Evolutionary conservation across 2,113 vertebrate species (phyloP).

Genomic region (Cyanoramphus novaezelandiae): DNA sequence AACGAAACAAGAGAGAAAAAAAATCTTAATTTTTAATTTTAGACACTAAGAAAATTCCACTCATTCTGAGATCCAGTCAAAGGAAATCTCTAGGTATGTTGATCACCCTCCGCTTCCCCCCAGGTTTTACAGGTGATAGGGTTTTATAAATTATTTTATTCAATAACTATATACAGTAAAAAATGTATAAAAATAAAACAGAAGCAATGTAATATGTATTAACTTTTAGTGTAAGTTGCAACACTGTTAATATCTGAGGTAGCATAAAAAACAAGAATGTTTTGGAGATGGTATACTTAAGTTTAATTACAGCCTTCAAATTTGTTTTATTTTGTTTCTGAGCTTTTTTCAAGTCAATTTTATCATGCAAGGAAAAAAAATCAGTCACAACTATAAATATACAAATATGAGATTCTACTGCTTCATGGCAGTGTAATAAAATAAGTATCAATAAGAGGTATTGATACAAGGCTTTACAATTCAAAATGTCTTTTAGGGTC

Average conservation of each 20-base stretch:
- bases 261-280: background rate
- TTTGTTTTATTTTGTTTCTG: background rate
- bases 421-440: background rate
- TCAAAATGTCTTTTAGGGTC: background rate
- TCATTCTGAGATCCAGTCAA: background rate
- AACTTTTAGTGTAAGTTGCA: background rate
- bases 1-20: background rate
- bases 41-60: background rate
- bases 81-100: background rate
- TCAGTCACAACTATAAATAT: background rate
- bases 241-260: background rate
- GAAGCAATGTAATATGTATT: background rate
- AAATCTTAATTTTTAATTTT: background rate
- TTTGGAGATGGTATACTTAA: background rate
- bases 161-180: background rate
- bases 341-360: background rate
- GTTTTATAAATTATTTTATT: background rate
- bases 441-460: background rate
- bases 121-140: background rate
- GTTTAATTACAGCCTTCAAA: background rate
- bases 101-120: background rate
- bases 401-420: background rate
- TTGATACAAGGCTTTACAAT: background rate
- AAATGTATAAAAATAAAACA: background rate
- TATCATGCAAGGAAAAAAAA: background rate